A percentile compares a stretch with the other conserved stretches of the same genome.
Evolutionary conservation across 92 coral and sea anemone genomes (phyloP).

Genomic region (Bergia sp.): DNA sequence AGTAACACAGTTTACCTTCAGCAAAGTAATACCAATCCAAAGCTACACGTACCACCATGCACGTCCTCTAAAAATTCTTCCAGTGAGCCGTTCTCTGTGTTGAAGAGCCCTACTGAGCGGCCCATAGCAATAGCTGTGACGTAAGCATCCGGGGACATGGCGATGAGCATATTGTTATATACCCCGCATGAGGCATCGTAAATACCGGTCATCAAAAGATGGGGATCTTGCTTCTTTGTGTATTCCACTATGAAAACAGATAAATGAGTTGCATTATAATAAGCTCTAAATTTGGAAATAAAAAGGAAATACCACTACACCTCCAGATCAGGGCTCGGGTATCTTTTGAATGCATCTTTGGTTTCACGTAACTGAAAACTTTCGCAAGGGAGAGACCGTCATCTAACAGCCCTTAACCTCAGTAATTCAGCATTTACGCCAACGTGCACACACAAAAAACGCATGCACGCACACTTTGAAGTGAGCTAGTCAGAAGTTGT

Average conservation of each 20-base stretch:
- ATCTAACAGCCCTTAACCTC: background rate
- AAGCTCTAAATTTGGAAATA: background rate
- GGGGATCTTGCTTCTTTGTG: slow-evolving; percentile 91
- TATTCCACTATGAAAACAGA: slow-evolving; percentile 72
- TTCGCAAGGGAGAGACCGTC: too few species aligned
- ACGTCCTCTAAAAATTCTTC: slow-evolving; percentile 90
- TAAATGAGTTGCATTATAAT: background rate
- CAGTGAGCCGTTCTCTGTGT: slow-evolving; percentile 83
- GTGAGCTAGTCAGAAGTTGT: background rate
- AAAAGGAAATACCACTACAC: background rate
- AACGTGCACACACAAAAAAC: background rate
- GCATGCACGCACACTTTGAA: background rate
- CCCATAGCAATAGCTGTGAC: slow-evolving; percentile 96
- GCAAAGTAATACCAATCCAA: background rate
- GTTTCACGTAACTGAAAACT: too few species aligned
- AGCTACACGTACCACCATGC: slow-evolving; percentile 78
- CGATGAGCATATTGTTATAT: slow-evolving; percentile 90
- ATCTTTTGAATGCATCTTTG: too few species aligned
- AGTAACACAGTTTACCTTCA: too few species aligned
- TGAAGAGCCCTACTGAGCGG: slow-evolving; percentile 85
- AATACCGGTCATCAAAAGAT: slow-evolving; percentile 86
- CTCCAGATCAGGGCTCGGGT: too few species aligned
- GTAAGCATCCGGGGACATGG: slow-evolving; percentile 96
- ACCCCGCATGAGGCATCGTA: slow-evolving; percentile 88
- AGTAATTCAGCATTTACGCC: background rate